Base-by-base conservation (phyloP, 2,888 invertebrate genomes). In the Stenurella melanura region DNA sequence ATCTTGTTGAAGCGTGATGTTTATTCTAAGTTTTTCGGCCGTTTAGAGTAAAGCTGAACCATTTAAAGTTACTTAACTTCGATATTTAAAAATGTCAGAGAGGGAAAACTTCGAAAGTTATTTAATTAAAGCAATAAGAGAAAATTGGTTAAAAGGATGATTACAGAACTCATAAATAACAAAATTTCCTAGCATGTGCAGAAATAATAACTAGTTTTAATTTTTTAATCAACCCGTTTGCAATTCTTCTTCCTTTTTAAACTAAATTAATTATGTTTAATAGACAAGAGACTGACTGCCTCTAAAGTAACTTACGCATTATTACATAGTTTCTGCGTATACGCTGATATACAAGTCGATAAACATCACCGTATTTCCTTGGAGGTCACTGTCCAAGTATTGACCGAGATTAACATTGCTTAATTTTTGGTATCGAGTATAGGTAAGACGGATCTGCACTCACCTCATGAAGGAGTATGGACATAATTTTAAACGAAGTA, bases 1-100 rank as follows among this genome's bases (percentile, higher is more conserved):
- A 64, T 64, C 64, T 30, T 61, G 61, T 64, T 64, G 34, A 64
- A 64, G 64, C 18, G 42, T 64, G 34, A 61, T 61, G 61, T 61
- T 61, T 61, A 61, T 64, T 64, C 42, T 38, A 38, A 64, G 18
- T 64, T 64, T 64, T 61, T 61, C 15, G 15, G 30, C 17, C 30
- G 34, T 30, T 61, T 34, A 17, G 30, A 61, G 34, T 30, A 61
- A 34, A 34, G 61, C 34, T 34, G 30, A 61, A 61, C 61, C 61
- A 11, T 61, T 61, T 61, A 61, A 61, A 58, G 58, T 58, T 58
- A 58, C 58, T 58, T 21, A 18, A 58, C 58, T 58, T 58, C 18
- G 21, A 58, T 58, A 58, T 58, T 21, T 58, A 58, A 58, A 58
- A 19, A 18, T 58, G 58, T 58, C 58, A 21, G 58, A 12, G 3